Evolutionary conservation across 2,113 vertebrate genomes (phyloP).

Genomic region (Forbesichthys agassizii): DNA sequence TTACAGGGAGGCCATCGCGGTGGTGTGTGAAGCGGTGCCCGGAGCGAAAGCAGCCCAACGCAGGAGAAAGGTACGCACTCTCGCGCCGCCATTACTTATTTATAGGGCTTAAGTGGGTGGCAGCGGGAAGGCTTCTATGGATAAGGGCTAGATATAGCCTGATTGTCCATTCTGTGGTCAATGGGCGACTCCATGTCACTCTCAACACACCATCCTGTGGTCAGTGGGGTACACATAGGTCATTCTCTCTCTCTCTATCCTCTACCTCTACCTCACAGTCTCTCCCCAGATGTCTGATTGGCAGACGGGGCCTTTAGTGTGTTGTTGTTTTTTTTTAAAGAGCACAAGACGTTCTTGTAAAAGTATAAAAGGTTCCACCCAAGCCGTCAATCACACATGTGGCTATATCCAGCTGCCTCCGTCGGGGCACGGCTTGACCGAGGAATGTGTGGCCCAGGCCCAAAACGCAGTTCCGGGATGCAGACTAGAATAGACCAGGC

Average conservation of each 20-base stretch:
- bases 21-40: slow-evolving; percentile 95
- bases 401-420: slow-evolving; percentile 54
- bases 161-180: slow-evolving; percentile 67
- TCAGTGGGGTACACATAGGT: slow-evolving; percentile 51
- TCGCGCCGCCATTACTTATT: slow-evolving; percentile 65
- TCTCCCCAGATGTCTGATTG: slow-evolving; percentile 29
- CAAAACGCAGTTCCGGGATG: slow-evolving; percentile 33
- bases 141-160: slow-evolving; percentile 64
- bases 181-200: slow-evolving; percentile 40
- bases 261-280: slow-evolving; percentile 12
- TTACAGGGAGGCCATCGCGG: slow-evolving; percentile 92
- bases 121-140: slow-evolving; percentile 54
- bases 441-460: slow-evolving; percentile 59
- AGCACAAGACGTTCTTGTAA: slow-evolving; percentile 44
- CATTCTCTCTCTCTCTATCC: slow-evolving; percentile 48
- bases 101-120: slow-evolving; percentile 64
- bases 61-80: slow-evolving; percentile 88
- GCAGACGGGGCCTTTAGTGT: slow-evolving; percentile 33
- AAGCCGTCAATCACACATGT: slow-evolving; percentile 66
- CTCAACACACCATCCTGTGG: slow-evolving; percentile 45
- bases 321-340: slow-evolving; percentile 36
- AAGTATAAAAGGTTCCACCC: slow-evolving; percentile 56
- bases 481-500: slow-evolving; percentile 53
- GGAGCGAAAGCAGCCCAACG: slow-evolving; percentile 92
- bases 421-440: slow-evolving; percentile 37